These are phyloP conservation scores for Gymnorhina tibicen DNA, from an alignment of 2,113 vertebrate genomes.

Conservation along the genomic window DNA sequence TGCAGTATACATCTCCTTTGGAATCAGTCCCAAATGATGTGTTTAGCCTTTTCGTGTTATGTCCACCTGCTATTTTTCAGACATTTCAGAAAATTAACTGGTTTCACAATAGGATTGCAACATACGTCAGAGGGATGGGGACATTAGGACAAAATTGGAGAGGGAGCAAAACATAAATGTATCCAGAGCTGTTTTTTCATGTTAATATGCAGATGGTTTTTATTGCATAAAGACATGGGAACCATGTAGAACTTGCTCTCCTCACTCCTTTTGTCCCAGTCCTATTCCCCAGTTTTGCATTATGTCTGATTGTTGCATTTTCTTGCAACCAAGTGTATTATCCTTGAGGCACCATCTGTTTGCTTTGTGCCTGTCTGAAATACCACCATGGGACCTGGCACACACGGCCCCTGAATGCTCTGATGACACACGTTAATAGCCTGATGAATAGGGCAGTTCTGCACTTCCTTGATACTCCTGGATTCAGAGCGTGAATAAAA, in stretches of 20 bases:
- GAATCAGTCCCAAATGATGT: neutral
- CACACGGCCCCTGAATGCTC: neutral
- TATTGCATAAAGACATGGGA: neutral
- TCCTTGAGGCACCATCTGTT: slow-evolving; percentile 27
- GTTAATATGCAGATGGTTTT: slow-evolving; percentile 30
- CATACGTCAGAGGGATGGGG: neutral
- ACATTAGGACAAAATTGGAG: neutral
- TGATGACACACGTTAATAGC: neutral
- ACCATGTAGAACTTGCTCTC: neutral
- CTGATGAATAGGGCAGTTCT: neutral
- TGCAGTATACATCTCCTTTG: neutral
- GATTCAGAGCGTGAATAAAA: neutral
- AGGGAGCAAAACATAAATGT: neutral
- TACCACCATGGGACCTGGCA: neutral
- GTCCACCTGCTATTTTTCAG: slow-evolving; percentile 35
- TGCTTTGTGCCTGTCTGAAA: neutral
- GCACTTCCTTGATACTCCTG: neutral
- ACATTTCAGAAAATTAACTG: slow-evolving; percentile 10
- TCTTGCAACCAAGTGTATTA: neutral
- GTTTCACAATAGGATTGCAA: slow-evolving; percentile 19
- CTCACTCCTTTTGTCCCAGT: neutral
- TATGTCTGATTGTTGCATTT: neutral
- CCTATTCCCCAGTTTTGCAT: neutral
- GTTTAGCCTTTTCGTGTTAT: neutral
- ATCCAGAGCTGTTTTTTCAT: slow-evolving; percentile 46